phyloP scores from a whole-genome alignment of 2,797 vertebrate genomes.

The Cyprinodon diabolis region DNA sequence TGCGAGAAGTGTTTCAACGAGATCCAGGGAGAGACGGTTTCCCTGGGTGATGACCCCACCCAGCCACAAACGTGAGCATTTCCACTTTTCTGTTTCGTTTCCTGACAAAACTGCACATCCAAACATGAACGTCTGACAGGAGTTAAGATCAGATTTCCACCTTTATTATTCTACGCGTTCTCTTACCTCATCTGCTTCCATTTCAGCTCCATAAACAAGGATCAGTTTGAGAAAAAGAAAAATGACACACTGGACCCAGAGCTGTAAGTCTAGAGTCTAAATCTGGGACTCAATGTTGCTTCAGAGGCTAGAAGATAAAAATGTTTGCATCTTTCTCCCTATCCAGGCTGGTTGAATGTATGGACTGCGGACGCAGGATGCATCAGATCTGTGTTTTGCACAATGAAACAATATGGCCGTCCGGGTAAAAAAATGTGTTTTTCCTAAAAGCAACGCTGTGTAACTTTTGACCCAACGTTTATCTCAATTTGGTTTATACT shows the following conservation, averaged over 20 bases:
- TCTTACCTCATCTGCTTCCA: background rate
- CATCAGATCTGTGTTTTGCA: conserved; percentile 99
- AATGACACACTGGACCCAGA: conserved; percentile 98
- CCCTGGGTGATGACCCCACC: conserved; percentile 97
- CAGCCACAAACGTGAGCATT: conserved; percentile 97
- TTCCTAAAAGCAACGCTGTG: background rate
- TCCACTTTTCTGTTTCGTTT: background rate
- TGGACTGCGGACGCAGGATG: conserved; percentile 97
- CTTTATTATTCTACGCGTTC: background rate
- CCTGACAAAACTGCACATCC: background rate
- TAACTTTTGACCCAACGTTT: no score
- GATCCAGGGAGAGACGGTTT: conserved; percentile 98
- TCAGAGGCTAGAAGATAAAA: background rate
- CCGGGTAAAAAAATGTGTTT: conserved; percentile 80
- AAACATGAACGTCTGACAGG: background rate
- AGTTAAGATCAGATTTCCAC: background rate
- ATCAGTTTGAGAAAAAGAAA: conserved; percentile 99
- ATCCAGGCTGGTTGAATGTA: conserved; percentile 94
- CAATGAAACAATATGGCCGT: conserved; percentile 95
- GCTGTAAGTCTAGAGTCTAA: conserved; percentile 82
- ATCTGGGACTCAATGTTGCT: no score
- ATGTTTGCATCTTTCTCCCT: conserved; percentile 6
- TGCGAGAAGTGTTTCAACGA: conserved; percentile 99
- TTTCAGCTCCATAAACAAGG: conserved; percentile 96
- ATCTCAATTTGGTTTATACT: no score